These are phyloP conservation scores for Apamea epomidion DNA, from an alignment of 2,888 invertebrate species.

Conservation along the genomic window DNA sequence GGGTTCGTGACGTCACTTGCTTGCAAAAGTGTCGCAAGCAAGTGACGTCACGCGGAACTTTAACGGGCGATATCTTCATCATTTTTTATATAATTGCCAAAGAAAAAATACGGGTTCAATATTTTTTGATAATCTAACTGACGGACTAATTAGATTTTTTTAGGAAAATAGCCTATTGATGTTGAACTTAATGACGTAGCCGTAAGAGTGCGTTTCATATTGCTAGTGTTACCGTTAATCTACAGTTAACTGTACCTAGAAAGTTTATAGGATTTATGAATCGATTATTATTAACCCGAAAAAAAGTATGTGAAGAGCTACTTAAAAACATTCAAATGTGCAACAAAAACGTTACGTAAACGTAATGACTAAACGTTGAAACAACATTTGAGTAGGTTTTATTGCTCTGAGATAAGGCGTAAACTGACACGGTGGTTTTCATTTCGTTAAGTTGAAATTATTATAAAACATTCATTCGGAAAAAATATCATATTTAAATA, in stretches of 20 bases:
- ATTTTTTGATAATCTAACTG: too few species aligned
- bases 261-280: not conserved
- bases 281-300: not conserved
- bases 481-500: not conserved
- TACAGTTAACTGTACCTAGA: not conserved
- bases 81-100: too few species aligned
- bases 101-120: too few species aligned
- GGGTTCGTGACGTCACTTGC: too few species aligned
- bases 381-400: not conserved
- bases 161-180: too few species aligned
- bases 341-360: too few species aligned
- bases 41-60: too few species aligned
- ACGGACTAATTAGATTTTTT: too few species aligned
- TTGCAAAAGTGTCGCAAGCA: too few species aligned
- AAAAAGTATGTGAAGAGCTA: accelerated
- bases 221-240: too few species aligned
- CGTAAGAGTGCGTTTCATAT: not conserved
- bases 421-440: not conserved
- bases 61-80: too few species aligned
- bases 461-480: not conserved
- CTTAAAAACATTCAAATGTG: not conserved
- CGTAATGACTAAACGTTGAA: not conserved
- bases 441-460: not conserved
- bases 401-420: too few species aligned
- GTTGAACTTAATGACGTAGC: not conserved